Evolutionary conservation across 1,140 invertebrate species (phyloP), one percentile per base, ranked within the genome.

Genomic region (Bradynema listronoti): DNA sequence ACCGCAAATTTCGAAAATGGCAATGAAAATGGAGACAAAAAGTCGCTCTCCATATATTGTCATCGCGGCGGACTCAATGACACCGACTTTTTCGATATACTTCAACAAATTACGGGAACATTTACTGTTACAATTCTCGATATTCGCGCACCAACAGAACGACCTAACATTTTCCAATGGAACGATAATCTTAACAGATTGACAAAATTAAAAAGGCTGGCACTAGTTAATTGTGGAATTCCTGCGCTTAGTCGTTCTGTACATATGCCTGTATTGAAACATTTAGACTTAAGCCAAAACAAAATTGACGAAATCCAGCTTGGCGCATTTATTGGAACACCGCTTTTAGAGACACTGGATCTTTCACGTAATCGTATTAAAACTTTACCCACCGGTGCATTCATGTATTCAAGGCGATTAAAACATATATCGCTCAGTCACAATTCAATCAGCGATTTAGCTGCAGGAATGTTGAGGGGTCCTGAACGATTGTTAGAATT

Each of bases 141-240:
- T 46, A 76, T 75, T 27, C 30, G 56, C 32, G 74, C 61, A n/a
- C 60, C 74, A 19, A 1, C 39, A 4, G 34, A 9, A 5, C 11
- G 54, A 32, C 53, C 67, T 9, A 68, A 75, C 45, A 50, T 56
- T 34, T 71, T 73, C 34, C 55, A 66, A 55, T 77, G 73, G 61
- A 72, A 72, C 34, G 73, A 77, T 49, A 77, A 75, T 47, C 49
- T 75, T 5, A 77, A 76, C 55, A 54, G 72, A 27, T 66, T 75
- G 45, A 41, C 43, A 5, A 54, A 57, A 27, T 68, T 75, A 14
- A 42, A 42, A 30, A 32, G 56, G 4, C 61, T 75, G 22, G 47
- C 55, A 19, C 56, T 75, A 19, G 51, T 71, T 39, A 64, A 72
- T 24, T 75, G 70, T 53, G 62, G 58, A 9, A 66, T 75, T 30